Conservation (phyloP, 2,113 vertebrate genomes). For the Tragelaphus buxtoni region DNA sequence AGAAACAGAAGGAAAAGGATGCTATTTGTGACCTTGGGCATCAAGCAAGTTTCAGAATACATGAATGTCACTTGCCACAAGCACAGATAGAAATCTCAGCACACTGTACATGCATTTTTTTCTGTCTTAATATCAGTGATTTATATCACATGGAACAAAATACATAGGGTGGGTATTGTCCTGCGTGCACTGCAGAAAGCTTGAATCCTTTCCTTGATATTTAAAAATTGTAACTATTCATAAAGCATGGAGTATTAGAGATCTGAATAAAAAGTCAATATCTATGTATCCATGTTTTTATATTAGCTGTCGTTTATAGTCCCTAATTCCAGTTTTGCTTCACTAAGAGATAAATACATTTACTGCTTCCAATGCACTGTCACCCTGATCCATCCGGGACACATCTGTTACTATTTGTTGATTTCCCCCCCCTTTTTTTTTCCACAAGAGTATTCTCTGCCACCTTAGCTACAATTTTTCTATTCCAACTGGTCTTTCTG, state of each 20-base stretch:
- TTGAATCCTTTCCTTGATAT: conserved; percentile 23
- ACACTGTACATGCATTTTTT: conserved; percentile 40
- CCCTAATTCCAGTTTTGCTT: conserved; percentile 19
- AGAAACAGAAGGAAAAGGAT: conserved; percentile 36
- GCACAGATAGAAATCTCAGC: conserved; percentile 43
- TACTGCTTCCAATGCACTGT: not conserved
- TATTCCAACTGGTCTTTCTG: not conserved
- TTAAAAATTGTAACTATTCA: not conserved
- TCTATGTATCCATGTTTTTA: conserved; percentile 11
- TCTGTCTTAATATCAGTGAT: conserved; percentile 44
- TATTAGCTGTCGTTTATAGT: not conserved
- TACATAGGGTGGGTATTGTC: not conserved
- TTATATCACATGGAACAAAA: not conserved
- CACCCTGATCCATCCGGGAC: not conserved
- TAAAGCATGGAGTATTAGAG: not conserved
- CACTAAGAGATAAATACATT: conserved; percentile 34
- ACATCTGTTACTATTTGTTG: not conserved
- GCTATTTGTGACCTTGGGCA: conserved; percentile 54
- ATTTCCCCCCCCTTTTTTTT: not conserved
- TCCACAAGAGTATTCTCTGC: not conserved
- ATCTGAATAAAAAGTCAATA: conserved; percentile 25
- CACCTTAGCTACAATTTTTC: not conserved
- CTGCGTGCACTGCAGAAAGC: not conserved
- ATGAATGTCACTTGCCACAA: conserved; percentile 40
- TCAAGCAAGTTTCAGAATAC: conserved; percentile 46